These are phyloP conservation scores for Flabesymbios commensalis DNA, from an alignment of 2,888 invertebrate genomes.

Conservation along the genomic window DNA sequence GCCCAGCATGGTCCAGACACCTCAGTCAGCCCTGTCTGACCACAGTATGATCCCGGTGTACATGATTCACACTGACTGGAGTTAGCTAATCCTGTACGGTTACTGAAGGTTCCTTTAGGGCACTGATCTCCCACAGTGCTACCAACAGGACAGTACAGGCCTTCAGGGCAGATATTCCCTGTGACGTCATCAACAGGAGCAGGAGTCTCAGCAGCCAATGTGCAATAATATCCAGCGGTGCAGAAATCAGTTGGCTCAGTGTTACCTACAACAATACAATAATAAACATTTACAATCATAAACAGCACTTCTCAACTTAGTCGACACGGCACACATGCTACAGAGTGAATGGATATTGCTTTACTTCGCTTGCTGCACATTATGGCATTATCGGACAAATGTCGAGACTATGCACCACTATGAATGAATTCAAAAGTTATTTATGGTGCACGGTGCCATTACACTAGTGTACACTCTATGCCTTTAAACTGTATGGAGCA, in stretches of 20 bases:
- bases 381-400: too few species aligned
- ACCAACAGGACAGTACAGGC: conserved; percentile 47
- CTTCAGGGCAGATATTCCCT: conserved; percentile 48
- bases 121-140: conserved; percentile 49
- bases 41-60: conserved; percentile 53
- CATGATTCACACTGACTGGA: conserved; percentile 47
- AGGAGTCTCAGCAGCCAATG: conserved; percentile 44
- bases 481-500: too few species aligned
- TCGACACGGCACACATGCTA: too few species aligned
- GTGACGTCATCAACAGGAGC: conserved; percentile 52
- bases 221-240: conserved; percentile 50
- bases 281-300: too few species aligned
- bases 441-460: too few species aligned
- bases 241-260: conserved; percentile 47
- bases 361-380: too few species aligned
- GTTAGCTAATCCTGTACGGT: conserved; percentile 40
- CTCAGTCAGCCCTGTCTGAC: conserved; percentile 45
- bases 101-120: conserved; percentile 48
- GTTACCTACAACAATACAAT: conserved; percentile 50
- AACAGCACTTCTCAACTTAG: too few species aligned
- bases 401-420: too few species aligned
- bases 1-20: conserved; percentile 52
- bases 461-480: too few species aligned
- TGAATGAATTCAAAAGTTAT: too few species aligned
- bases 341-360: too few species aligned